Base-by-base conservation (phyloP, 2,888 invertebrate species). In the Apamea sordens region DNA sequence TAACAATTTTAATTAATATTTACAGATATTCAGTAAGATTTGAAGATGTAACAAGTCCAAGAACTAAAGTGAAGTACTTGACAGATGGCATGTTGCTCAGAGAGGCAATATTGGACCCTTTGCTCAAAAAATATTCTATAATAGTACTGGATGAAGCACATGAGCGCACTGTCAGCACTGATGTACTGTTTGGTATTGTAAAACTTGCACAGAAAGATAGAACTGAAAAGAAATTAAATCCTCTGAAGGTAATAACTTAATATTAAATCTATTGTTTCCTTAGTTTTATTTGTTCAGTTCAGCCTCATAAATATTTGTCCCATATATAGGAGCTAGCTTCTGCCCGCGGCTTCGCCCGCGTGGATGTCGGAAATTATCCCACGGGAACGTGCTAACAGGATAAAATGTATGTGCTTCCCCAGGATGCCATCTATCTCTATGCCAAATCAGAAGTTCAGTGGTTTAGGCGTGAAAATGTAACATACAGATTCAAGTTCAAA, bases 71-170 rank as follows among this genome's bases (percentile, higher is more conserved):
- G 13, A 99, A 98, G 92, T 99, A 98, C 94, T 96, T 99, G 92
- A 99, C 99, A 7, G 99, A 99, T 96, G 99, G 99, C 65, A 99
- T 99, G 98, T 95, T 99, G 89, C 96, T 99, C 8, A 97, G 99
- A 77, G 99, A 99, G 96, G 99, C 99, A 0, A 98, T 99, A 92
- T 95, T 97, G 70, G 98, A 99, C 94, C 98, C 98, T 15, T 93
- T 98, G 63, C 93, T 99, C 5, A 97, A 97, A 82, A 97, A 98
- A 86, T 99, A 99, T 93, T 98, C 98, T 47, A 97, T 98, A 24
- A 97, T 99, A 36, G 98, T 99, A 90, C 95, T 99, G 86, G 99
- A 99, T 94, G 99, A 99, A 95, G 99, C 99, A 56, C 99, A 99
- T 94, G 99, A 99, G 94, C 97, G 99, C 67, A 99, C 99, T 4